Evolutionary conservation across 2,797 vertebrate genomes (phyloP).

Genomic region (Thaleichthys pacificus): DNA sequence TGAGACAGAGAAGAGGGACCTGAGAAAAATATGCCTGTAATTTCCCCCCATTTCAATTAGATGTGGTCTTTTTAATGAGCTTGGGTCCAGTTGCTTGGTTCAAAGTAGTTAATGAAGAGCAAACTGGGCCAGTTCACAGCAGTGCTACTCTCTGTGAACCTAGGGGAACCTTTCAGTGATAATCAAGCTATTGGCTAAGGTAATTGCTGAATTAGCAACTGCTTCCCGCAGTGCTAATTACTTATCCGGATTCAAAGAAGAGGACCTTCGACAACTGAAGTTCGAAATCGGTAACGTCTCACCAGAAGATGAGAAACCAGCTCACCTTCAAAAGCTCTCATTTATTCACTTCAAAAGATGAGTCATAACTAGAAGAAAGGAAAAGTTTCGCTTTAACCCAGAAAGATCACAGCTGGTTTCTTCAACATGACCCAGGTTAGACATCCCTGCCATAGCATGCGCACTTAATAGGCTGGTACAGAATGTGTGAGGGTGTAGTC

Average conservation of each 20-base stretch:
- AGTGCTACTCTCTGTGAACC: slow-evolving; percentile 38
- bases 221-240: slow-evolving; percentile 58
- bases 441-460: too few relatives aligned
- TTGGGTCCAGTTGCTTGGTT: slow-evolving; percentile 38
- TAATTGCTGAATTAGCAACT: slow-evolving; percentile 58
- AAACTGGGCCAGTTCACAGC: slow-evolving; percentile 43
- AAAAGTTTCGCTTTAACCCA: neutral
- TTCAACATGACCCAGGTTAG: too few relatives aligned
- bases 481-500: too few relatives aligned
- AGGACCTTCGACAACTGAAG: slow-evolving; percentile 28
- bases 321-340: too few relatives aligned
- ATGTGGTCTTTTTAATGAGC: slow-evolving; percentile 54
- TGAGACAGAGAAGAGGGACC: neutral
- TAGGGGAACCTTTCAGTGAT: slow-evolving; percentile 54
- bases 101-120: slow-evolving; percentile 53
- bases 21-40: slow-evolving; percentile 5
- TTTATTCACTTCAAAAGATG: too few relatives aligned
- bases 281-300: slow-evolving; percentile 22
- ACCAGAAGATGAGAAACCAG: too few relatives aligned
- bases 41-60: slow-evolving; percentile 30
- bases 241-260: slow-evolving; percentile 34
- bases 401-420: neutral
- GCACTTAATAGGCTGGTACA: too few relatives aligned
- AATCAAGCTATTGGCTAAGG: slow-evolving; percentile 57
- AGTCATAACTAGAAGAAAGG: neutral